Evolutionary conservation across 2,797 vertebrate genomes (phyloP).

Genomic region (Rhynchonycteris naso): DNA sequence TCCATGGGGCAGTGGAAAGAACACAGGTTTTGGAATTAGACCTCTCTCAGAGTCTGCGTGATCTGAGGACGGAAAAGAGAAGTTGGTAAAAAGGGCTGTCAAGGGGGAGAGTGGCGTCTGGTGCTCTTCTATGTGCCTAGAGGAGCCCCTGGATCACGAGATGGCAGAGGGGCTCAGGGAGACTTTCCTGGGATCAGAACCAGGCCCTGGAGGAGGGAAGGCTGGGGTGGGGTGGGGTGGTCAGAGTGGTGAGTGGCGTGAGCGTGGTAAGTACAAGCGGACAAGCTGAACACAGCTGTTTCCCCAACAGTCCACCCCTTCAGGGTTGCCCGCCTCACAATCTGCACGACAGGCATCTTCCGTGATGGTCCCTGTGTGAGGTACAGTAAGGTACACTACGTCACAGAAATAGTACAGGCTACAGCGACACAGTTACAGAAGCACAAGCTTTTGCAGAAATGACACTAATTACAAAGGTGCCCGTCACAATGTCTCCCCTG

Average conservation of each 20-base stretch:
- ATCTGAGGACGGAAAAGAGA: not conserved
- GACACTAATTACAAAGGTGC: too few relatives aligned
- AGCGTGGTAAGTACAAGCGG: not conserved
- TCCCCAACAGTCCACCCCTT: too few relatives aligned
- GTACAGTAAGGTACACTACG: too few relatives aligned
- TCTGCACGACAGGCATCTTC: too few relatives aligned
- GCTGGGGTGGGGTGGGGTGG: not conserved
- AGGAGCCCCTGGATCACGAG: not conserved
- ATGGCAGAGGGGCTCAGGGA: not conserved
- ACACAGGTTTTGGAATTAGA: conserved; percentile 38
- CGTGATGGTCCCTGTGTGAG: too few relatives aligned
- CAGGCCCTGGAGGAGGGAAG: not conserved
- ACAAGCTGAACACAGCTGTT: too few relatives aligned
- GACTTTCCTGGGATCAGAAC: not conserved
- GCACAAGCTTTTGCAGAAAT: too few relatives aligned
- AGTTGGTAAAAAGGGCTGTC: not conserved
- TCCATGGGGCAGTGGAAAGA: not conserved
- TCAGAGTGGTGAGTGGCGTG: not conserved
- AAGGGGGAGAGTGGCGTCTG: not conserved
- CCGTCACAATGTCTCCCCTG: too few relatives aligned
- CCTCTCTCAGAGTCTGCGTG: not conserved
- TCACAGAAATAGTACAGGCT: too few relatives aligned
- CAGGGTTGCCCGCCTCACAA: too few relatives aligned
- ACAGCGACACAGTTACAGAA: too few relatives aligned
- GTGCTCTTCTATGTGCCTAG: not conserved